phyloP scores from a whole-genome alignment of 2,888 invertebrate genomes.

The Empis livida region DNA sequence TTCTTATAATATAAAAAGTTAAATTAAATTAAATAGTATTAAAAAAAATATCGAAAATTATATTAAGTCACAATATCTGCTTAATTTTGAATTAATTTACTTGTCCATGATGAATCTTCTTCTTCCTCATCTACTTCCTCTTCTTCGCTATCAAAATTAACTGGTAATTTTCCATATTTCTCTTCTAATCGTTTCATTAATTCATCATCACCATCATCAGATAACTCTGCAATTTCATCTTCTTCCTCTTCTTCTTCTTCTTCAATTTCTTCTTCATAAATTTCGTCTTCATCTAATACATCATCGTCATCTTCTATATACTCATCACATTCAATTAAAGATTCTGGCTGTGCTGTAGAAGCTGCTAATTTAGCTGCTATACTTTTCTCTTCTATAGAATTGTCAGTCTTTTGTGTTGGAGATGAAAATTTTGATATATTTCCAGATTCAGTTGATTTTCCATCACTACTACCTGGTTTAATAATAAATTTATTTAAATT shows the following conservation, averaged over 20 bases:
- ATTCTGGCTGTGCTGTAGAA: not conserved
- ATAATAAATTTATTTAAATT: too few relatives aligned
- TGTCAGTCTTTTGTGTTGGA: not conserved
- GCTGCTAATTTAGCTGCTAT: too few relatives aligned
- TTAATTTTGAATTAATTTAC: conserved; percentile 19
- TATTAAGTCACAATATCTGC: too few relatives aligned
- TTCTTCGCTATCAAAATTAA: conserved; percentile 36
- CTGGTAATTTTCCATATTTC: conserved; percentile 57
- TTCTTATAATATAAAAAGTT: too few relatives aligned
- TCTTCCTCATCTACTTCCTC: conserved; percentile 38
- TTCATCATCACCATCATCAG: conserved; percentile 57
- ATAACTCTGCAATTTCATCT: conserved; percentile 41
- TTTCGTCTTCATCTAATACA: conserved; percentile 18
- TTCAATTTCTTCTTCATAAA: conserved; percentile 29
- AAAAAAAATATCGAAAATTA: too few relatives aligned
- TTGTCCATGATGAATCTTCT: conserved; percentile 34
- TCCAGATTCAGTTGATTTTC: too few relatives aligned
- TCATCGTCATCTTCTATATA: conserved; percentile 10
- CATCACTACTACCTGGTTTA: too few relatives aligned
- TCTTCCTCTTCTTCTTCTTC: conserved; percentile 31
- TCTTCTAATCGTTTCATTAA: conserved; percentile 55
- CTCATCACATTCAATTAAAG: not conserved
- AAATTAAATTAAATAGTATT: too few relatives aligned
- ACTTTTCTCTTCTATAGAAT: not conserved
- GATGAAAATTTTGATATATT: too few relatives aligned